A percentile compares a stretch with the other conserved stretches of the same genome.
These are phyloP conservation scores for Gavia stellata DNA, from an alignment of 2,113 vertebrate genomes.

Conservation along the genomic window DNA sequence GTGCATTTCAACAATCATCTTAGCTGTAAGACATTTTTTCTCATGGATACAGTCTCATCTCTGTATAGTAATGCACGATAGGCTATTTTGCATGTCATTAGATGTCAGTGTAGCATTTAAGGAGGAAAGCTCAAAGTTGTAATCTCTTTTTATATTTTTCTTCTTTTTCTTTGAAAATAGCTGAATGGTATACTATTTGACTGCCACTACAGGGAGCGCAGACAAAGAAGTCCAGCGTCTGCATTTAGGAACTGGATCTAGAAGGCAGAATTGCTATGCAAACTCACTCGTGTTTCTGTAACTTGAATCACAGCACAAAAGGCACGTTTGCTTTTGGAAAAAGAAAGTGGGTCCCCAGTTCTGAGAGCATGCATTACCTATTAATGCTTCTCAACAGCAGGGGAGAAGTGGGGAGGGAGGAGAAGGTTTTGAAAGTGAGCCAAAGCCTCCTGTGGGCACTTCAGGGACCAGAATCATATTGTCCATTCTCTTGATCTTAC, in stretches of 20 bases:
- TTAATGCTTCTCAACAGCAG: neutral
- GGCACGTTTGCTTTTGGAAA: neutral
- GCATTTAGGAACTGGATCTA: neutral
- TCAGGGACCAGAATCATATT: neutral
- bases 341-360: neutral
- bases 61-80: neutral
- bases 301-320: neutral
- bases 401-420: neutral
- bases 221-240: neutral
- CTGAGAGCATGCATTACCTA: neutral
- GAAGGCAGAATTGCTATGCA: neutral
- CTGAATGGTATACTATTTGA: neutral
- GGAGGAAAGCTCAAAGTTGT: neutral
- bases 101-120: neutral
- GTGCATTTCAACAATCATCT: neutral
- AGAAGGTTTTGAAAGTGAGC: neutral
- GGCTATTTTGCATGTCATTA: neutral
- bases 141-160: neutral
- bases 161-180: neutral
- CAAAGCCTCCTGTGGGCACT: neutral
- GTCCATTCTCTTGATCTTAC: neutral
- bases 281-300: neutral
- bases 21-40: neutral
- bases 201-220: neutral
- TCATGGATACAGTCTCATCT: neutral